Base-by-base conservation (phyloP, 2,113 vertebrate genomes). In the Cinclus mexicanus region DNA sequence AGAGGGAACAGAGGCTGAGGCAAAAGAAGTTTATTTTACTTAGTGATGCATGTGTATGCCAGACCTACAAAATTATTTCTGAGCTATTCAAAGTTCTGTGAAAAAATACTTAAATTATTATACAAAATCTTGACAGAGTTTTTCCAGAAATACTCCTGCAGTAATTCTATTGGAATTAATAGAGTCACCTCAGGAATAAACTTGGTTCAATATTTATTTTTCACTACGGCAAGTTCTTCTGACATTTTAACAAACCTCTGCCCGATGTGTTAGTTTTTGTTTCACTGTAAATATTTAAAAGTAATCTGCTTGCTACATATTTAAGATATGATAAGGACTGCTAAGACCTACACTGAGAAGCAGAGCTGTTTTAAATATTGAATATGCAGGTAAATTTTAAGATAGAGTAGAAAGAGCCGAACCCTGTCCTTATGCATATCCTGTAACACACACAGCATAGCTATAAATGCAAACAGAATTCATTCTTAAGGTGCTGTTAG, bases 271-370 rank as follows among this genome's bases (percentile, higher is more conserved):
- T 97, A 93, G 92, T 53, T 96, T 95, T 97, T 83, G 75, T 93
- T 97, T 97, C 90, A 89, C 67, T 95, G 86, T 96, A 97, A 97
- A 96, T 97, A 97, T 94, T 97, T 93, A 97, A 92, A 90, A 95
- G 75, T 93, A 97, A 97, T 87, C 84, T 95, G 50, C 92, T 97
- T 94, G 57, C 75, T 96, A 96, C 80, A 91, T 93, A 97, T 97
- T 97, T 96, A 95, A 97, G 87, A 94, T 97, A 92, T 1, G 67
- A 97, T 94, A 92, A 96, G 94, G 92, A 93, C 31, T 92, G 74
- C 91, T 93, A 96, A 92, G 81, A 94, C 69, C 75, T 55, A 77
- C 42, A 63, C 46, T 26, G 87, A 91, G 75, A 95, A 86, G 35
- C 92, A 87, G 74, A 95, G 42, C 71, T 63, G 75, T 59, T 96